Evolutionary conservation across 2,113 vertebrate species (phyloP).

Genomic region (Deroptyus accipitrinus): DNA sequence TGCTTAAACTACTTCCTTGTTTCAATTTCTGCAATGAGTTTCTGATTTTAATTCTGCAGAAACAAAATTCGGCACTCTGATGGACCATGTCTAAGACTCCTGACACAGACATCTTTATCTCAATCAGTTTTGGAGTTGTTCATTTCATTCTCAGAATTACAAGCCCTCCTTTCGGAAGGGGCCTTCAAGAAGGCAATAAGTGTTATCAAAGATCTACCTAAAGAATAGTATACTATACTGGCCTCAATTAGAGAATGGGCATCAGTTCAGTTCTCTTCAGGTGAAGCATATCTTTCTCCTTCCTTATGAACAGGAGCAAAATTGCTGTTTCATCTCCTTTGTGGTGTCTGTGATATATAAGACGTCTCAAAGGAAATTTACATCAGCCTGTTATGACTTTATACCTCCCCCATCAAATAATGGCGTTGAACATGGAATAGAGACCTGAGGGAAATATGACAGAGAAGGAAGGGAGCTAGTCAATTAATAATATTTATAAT

Average conservation of each 20-base stretch:
- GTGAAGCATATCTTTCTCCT: not conserved
- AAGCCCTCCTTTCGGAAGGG: not conserved
- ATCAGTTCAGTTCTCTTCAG: constrained; percentile 3
- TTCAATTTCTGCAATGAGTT: constrained; percentile 9
- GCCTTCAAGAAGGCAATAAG: constrained; percentile 27
- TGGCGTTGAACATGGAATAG: constrained; percentile 55
- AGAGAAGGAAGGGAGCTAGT: constrained; percentile 59
- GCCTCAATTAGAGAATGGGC: not conserved
- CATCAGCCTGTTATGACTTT: constrained; percentile 61
- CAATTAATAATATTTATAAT: constrained; percentile 68
- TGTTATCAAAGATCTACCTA: constrained; percentile 2
- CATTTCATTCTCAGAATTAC: constrained; percentile 33
- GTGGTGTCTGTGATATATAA: constrained; percentile 55
- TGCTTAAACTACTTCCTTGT: not conserved
- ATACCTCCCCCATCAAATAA: constrained; percentile 54
- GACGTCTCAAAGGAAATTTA: constrained; percentile 64
- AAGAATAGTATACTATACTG: constrained; percentile 1
- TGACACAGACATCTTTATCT: constrained; percentile 33
- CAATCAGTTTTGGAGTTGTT: not conserved
- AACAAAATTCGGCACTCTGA: not conserved
- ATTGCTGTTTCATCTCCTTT: constrained; percentile 51
- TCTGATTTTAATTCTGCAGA: constrained; percentile 36
- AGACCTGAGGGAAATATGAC: constrained; percentile 63
- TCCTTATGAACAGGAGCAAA: constrained; percentile 32
- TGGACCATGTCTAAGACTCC: not conserved